Conservation (phyloP, 2,113 vertebrate species). For the Enhydra lutris region DNA sequence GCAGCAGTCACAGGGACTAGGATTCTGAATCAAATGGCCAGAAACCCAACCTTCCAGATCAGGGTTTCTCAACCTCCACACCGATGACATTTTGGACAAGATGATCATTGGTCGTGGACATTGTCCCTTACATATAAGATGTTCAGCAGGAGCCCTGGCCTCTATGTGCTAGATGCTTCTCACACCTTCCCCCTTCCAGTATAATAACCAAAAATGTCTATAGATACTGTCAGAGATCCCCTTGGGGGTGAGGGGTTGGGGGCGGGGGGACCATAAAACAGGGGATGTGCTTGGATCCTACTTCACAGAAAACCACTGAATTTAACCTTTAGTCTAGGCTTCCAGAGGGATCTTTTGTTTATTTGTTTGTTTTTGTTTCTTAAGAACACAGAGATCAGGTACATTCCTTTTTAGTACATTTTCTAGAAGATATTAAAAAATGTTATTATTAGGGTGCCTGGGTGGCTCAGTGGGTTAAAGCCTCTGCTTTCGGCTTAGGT, state of each 20-base stretch:
- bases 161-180: neutral
- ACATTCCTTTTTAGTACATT: neutral
- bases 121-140: neutral
- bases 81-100: neutral
- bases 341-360: neutral
- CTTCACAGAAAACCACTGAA: neutral
- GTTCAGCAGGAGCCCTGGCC: neutral
- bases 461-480: too few species aligned
- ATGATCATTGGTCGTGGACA: neutral
- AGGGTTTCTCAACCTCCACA: neutral
- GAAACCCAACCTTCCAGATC: neutral
- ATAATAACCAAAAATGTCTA: neutral
- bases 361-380: neutral
- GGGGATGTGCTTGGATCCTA: neutral
- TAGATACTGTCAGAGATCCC: neutral
- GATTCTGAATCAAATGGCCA: neutral
- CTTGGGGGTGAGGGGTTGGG: neutral
- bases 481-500: too few species aligned
- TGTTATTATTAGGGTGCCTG: neutral
- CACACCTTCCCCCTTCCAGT: too few species aligned
- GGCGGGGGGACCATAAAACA: accelerated
- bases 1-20: neutral
- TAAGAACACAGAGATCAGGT: neutral
- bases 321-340: neutral
- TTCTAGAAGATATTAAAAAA: neutral